Conservation (phyloP, 1,140 invertebrate genomes). For the Drosophila chauvacae region DNA sequence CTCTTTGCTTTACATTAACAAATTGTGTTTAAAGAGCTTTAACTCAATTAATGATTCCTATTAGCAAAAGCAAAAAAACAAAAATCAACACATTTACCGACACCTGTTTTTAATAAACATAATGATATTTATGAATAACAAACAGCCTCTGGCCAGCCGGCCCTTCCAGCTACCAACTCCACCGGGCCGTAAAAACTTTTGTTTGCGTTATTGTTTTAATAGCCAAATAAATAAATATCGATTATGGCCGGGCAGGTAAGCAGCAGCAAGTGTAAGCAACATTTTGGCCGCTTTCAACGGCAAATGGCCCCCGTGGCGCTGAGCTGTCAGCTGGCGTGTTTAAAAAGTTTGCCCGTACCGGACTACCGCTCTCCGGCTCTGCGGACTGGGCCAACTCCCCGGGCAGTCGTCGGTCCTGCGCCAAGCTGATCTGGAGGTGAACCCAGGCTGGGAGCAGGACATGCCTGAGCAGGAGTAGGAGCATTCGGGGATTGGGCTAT, state of each 20-base stretch:
- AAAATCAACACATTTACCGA: conserved; percentile 9
- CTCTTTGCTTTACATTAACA: background rate
- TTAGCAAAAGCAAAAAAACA: conserved; percentile 3
- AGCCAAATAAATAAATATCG: conserved; percentile 75
- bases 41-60: background rate
- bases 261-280: conserved; percentile 27
- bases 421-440: conserved; percentile 31
- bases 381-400: conserved; percentile 33
- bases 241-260: conserved; percentile 57
- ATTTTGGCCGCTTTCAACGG: conserved; percentile 53
- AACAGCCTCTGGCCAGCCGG: conserved; percentile 18
- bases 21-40: background rate
- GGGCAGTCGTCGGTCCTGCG: conserved; percentile 53
- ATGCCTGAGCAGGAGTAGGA: conserved; percentile 1
- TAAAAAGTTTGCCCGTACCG: conserved; percentile 57
- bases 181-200: conserved; percentile 21
- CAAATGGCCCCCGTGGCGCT: conserved; percentile 56
- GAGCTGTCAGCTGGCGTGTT: conserved; percentile 68
- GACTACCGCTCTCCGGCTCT: conserved; percentile 4
- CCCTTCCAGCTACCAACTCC: conserved; percentile 8
- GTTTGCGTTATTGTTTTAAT: conserved; percentile 58
- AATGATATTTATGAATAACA: conserved; percentile 27
- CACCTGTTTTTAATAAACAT: conserved; percentile 19
- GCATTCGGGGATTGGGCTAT: conserved; percentile 19
- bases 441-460: conserved; percentile 7